phyloP scores from a whole-genome alignment of 2,113 vertebrate species.

The Pomatostomus ruficeps region DNA sequence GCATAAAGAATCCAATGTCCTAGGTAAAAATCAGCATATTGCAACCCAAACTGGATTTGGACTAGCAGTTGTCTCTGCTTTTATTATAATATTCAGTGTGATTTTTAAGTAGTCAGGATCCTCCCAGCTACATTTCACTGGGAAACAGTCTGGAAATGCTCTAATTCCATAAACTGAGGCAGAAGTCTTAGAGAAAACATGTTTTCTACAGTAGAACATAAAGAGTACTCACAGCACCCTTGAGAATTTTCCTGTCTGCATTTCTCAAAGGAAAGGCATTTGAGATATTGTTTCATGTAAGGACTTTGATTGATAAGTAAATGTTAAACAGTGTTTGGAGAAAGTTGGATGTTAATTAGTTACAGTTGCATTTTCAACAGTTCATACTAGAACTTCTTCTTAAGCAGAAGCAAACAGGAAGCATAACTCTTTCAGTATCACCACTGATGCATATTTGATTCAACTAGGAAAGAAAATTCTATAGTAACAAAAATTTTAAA shows the following conservation, averaged over 20 bases:
- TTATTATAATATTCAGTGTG: background rate
- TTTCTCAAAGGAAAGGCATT: background rate
- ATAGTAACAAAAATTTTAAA: background rate
- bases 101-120: background rate
- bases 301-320: background rate
- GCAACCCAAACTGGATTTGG: background rate
- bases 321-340: background rate
- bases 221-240: background rate
- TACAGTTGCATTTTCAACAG: background rate
- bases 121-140: background rate
- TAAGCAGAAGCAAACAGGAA: slow-evolving; percentile 29
- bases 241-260: background rate
- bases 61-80: background rate
- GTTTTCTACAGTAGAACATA: background rate
- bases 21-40: background rate
- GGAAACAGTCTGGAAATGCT: background rate
- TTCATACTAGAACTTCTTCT: background rate
- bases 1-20: background rate
- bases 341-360: slow-evolving; percentile 5
- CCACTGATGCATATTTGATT: background rate
- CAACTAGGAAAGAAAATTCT: background rate
- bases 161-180: background rate
- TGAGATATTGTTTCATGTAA: background rate
- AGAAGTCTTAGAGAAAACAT: background rate
- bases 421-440: background rate